Conservation (phyloP, 1,140 invertebrate genomes). For the Antheraea pernyi region DNA sequence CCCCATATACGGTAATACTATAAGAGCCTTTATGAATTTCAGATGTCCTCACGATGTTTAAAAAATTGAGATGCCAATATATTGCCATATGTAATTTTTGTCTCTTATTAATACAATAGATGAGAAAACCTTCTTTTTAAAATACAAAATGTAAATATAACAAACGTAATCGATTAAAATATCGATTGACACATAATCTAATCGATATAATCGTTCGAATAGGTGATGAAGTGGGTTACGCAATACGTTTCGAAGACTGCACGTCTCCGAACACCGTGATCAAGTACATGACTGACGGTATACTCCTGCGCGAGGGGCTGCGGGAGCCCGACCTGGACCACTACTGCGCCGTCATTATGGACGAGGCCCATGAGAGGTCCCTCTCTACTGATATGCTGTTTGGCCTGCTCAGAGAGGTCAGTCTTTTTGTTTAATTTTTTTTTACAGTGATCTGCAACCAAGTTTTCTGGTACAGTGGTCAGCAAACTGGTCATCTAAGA, state of each 20-base stretch:
- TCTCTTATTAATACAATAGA: no score
- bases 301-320: slow-evolving; percentile 96
- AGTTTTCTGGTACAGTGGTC: no score
- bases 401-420: slow-evolving; percentile 95
- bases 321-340: slow-evolving; percentile 96
- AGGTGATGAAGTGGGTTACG: slow-evolving; percentile 97
- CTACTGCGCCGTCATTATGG: slow-evolving; percentile 99
- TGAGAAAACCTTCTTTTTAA: no score
- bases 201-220: neutral
- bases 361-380: slow-evolving; percentile 99
- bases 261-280: slow-evolving; percentile 97
- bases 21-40: no score
- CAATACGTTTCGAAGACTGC: slow-evolving; percentile 99
- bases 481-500: no score
- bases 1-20: no score
- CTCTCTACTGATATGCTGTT: slow-evolving; percentile 99
- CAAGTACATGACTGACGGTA: slow-evolving; percentile 99
- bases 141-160: no score
- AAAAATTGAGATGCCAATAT: no score
- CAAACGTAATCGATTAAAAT: neutral
- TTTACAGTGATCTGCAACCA: no score
- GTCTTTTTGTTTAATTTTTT: slow-evolving; percentile 35
- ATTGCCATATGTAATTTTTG: no score
- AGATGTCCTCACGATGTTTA: no score
- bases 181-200: no score